Evolutionary conservation across 2,888 invertebrate genomes (phyloP).

Genomic region (Anticlea derivata): DNA sequence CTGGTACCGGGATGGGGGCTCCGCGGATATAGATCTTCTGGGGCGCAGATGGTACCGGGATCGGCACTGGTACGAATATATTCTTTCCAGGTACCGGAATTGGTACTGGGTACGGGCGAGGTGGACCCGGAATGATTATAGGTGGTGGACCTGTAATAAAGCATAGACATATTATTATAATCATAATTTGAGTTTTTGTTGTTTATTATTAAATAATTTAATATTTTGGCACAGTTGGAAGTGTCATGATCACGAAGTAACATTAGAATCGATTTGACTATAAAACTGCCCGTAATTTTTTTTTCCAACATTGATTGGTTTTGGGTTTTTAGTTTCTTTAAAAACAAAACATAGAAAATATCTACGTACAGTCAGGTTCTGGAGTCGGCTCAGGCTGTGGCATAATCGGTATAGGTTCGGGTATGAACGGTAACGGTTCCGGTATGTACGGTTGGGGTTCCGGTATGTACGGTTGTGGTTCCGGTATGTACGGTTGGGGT

Average conservation of each 20-base stretch:
- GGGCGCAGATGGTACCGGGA: slow-evolving; percentile 54
- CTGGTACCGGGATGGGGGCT: slow-evolving; percentile 51
- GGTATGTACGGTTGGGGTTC: slow-evolving; percentile 1
- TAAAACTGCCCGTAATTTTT: too few relatives aligned
- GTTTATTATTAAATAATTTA: too few relatives aligned
- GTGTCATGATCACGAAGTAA: too few relatives aligned
- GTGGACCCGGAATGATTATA: slow-evolving; percentile 62
- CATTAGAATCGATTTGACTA: too few relatives aligned
- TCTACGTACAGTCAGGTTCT: slow-evolving; percentile 32
- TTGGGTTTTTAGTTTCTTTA: too few relatives aligned
- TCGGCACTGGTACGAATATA: slow-evolving; percentile 49
- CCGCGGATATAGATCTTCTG: slow-evolving; percentile 53
- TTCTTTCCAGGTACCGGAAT: slow-evolving; percentile 63
- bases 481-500: not conserved
- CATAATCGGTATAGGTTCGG: slow-evolving; percentile 13
- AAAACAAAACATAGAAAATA: too few relatives aligned
- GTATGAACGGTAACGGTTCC: not conserved
- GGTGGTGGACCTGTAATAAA: slow-evolving; percentile 60
- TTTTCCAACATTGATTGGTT: too few relatives aligned
- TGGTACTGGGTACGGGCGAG: slow-evolving; percentile 67
- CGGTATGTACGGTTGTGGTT: slow-evolving; percentile 23
- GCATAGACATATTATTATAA: too few relatives aligned
- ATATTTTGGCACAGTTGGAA: too few relatives aligned
- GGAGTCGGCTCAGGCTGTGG: slow-evolving; percentile 31
- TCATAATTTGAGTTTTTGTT: too few relatives aligned